Percentiles rank a stretch among this genome's conserved stretches.
These are phyloP conservation scores for Zaprionus vittiger DNA, from an alignment of 1,140 invertebrate species.

Conservation along the genomic window DNA sequence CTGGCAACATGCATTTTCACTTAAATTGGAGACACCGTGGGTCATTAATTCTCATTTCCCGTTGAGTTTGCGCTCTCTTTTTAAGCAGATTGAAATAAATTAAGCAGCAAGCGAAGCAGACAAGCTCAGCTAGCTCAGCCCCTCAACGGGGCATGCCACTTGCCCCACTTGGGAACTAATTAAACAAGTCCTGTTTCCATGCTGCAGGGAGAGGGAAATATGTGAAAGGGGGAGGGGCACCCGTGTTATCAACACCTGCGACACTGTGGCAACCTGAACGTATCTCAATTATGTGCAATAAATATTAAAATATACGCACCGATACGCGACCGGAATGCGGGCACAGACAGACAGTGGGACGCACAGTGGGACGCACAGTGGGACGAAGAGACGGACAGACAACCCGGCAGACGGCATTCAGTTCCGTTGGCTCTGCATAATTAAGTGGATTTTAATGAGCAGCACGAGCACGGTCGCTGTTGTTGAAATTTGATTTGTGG, in stretches of 20 bases:
- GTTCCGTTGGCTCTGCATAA: slow-evolving; percentile 51
- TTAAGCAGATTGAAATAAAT: slow-evolving; percentile 67
- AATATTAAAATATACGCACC: slow-evolving; percentile 57
- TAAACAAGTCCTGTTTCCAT: slow-evolving; percentile 21
- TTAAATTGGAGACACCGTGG: slow-evolving; percentile 50
- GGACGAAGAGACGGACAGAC: background rate
- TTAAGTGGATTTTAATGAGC: slow-evolving; percentile 80
- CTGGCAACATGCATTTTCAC: slow-evolving; percentile 55
- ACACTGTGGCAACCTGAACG: slow-evolving; percentile 39
- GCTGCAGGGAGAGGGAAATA: background rate
- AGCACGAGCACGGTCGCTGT: slow-evolving; percentile 3
- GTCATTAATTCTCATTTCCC: slow-evolving; percentile 65
- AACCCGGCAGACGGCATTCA: background rate
- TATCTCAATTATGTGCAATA: slow-evolving; percentile 74
- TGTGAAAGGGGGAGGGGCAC: background rate
- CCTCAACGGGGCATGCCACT: background rate
- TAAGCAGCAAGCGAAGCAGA: slow-evolving; percentile 46
- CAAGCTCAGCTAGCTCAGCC: background rate
- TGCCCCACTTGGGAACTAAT: slow-evolving; percentile 28
- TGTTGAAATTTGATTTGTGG: slow-evolving; percentile 50
- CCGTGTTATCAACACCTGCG: slow-evolving; percentile 19
- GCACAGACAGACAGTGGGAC: background rate
- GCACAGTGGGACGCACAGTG: background rate
- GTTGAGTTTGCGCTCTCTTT: background rate
- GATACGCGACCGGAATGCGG: slow-evolving; percentile 25